Evolutionary conservation across 2,113 vertebrate genomes (phyloP).

Genomic region (Tupaia chinensis): DNA sequence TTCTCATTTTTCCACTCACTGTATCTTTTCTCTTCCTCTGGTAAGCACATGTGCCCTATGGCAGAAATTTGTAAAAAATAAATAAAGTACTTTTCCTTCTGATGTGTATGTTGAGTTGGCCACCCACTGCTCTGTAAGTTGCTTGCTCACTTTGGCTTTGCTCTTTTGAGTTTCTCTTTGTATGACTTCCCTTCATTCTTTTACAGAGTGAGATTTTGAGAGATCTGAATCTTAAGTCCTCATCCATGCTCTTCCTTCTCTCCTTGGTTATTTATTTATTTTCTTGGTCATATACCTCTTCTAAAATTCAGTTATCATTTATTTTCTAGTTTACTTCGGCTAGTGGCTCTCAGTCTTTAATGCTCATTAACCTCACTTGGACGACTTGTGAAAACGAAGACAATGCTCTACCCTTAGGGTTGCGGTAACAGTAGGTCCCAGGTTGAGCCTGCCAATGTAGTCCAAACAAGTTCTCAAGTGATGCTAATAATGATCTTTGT

Average conservation of each 20-base stretch:
- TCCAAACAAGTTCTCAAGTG: not conserved
- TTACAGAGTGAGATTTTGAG: not conserved
- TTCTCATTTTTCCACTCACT: no score
- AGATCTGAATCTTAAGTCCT: not conserved
- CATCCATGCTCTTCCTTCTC: not conserved
- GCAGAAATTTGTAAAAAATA: no score
- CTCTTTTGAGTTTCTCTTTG: not conserved
- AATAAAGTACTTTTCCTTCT: not conserved
- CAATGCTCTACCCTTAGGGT: rapidly evolving
- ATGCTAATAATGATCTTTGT: not conserved
- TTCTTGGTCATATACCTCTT: not conserved
- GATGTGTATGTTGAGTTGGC: not conserved
- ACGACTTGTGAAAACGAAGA: not conserved
- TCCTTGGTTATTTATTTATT: not conserved
- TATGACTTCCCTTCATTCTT: not conserved
- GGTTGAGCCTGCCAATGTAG: not conserved
- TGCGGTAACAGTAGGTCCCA: not conserved
- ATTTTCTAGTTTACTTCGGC: not conserved
- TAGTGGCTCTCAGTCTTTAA: not conserved
- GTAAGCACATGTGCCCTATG: no score
- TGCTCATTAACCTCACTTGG: not conserved
- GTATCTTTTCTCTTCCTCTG: no score
- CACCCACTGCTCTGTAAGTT: no score
- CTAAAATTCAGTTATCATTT: not conserved
- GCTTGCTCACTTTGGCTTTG: not conserved